Evolutionary conservation across 1,140 invertebrate genomes (phyloP), one percentile per base, ranked within the genome.

Genomic region (Ridgeia piscesae): DNA sequence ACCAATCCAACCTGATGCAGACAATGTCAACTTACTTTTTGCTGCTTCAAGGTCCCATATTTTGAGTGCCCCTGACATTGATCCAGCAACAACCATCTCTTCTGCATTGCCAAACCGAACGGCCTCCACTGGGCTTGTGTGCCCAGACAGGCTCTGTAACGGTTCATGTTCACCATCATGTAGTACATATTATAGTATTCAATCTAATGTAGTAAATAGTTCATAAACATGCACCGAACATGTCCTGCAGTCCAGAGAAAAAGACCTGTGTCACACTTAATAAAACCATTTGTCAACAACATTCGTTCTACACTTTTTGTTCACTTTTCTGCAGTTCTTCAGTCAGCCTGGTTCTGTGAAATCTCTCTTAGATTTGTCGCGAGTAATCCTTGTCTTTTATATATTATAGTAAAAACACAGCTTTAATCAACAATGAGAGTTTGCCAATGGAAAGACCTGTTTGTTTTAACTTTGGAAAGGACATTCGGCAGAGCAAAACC

Each of bases 11-110:
- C n/a, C 35, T n/a, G 11, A 4, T 4, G 11, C 11, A 34, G 31
- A 42, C 31, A 34, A 21, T n/a, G 34, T 34, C 89, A 31, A 93
- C 95, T 94, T 95, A 96, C 96, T 96, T 96, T 98, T 99, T 35
- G 98, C 98, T 92, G 98, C 98, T 96, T 99, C 99, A 93, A 99
- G 96, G 95, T 99, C 98, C 99, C 99, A 99, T 93, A 99, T 98
- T 96, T 99, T 99, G 27, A 99, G 96, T 48, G 98, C 98, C 50
- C 99, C 99, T 92, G 97, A 98, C 95, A 98, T 97, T 89, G 98
- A 99, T 11, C 99, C 99, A 77, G 99, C 98, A 96, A 98, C 98
- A 1, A 99, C 98, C 94, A 99, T 97, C 95, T 99, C 98, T 96
- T 99, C 99, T 92, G 98, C 97, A 94, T 98, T 97, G 88, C 98